Percentiles rank a stretch among this genome's conserved stretches.
Conservation (phyloP, 2,797 vertebrate genomes). For the Tinamus major region DNA sequence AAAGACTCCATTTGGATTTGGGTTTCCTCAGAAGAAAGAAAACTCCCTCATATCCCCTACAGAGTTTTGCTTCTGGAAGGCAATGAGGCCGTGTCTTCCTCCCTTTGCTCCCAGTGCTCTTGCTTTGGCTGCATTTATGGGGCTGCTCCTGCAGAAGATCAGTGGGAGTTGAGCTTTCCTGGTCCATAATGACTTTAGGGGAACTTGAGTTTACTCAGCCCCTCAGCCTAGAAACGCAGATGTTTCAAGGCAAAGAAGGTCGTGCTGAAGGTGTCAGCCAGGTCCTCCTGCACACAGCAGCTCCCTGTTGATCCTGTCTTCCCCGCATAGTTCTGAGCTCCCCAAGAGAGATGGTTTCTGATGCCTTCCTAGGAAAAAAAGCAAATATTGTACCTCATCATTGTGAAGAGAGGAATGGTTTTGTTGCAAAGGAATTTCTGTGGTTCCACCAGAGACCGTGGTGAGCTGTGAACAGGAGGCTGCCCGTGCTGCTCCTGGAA, state of each 20-base stretch:
- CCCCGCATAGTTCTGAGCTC: not conserved
- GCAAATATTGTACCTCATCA: fast-evolving
- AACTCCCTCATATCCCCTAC: fast-evolving
- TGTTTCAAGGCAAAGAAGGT: not conserved
- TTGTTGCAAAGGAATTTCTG: not conserved
- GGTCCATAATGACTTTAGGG: not conserved
- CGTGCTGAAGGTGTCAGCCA: not conserved
- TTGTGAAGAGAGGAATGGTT: not conserved
- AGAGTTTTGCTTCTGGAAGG: not conserved
- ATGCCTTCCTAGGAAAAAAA: not conserved
- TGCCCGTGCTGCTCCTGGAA: not conserved
- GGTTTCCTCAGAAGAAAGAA: not conserved
- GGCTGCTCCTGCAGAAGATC: not conserved
- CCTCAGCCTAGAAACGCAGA: not conserved
- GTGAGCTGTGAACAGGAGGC: not conserved
- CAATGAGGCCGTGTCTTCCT: not conserved
- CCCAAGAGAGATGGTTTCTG: not conserved
- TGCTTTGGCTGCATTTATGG: not conserved
- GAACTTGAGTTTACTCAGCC: not conserved
- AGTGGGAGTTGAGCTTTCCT: not conserved
- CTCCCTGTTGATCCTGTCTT: not conserved
- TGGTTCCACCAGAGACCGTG: not conserved
- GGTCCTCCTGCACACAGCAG: not conserved
- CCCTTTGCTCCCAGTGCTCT: not conserved
- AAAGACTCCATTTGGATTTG: not conserved